Evolutionary conservation across 2,113 vertebrate genomes (phyloP).

Genomic region (Diglossa brunneiventris): DNA sequence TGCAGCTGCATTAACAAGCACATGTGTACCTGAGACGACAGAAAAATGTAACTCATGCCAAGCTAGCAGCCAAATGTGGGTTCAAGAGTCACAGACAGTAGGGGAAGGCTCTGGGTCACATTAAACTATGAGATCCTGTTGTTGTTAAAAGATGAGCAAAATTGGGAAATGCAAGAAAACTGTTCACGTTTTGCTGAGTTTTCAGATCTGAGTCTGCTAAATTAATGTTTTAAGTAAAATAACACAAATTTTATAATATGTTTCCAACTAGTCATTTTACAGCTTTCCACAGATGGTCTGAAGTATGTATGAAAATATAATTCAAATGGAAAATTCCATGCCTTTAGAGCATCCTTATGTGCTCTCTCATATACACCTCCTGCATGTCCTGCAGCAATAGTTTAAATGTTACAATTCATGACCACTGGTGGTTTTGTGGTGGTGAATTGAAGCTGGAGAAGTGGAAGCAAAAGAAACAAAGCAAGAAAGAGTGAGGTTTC

Average conservation of each 20-base stretch:
- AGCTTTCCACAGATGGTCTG: conserved; percentile 36
- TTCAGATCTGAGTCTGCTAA: background rate
- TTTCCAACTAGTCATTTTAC: conserved; percentile 40
- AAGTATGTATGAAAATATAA: conserved; percentile 16
- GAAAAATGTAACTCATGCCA: background rate
- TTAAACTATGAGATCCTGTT: background rate
- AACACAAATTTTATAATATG: conserved; percentile 2
- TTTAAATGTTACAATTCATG: background rate
- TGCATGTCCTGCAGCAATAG: background rate
- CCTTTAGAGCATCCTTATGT: background rate
- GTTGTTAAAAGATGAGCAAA: background rate
- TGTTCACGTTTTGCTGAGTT: background rate
- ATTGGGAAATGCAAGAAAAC: background rate
- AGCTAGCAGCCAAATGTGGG: background rate
- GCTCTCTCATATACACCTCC: background rate
- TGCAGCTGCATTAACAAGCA: background rate
- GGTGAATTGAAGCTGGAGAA: background rate
- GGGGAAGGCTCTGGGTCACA: background rate
- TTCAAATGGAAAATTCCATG: background rate
- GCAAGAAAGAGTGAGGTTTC: background rate
- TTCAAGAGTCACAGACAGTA: background rate
- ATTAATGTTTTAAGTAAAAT: conserved; percentile 34
- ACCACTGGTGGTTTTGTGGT: background rate
- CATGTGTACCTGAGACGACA: background rate
- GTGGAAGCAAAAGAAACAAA: background rate